phyloP scores from a whole-genome alignment of 1,140 invertebrate genomes.

The Pseudomyrmex pallidus region DNA sequence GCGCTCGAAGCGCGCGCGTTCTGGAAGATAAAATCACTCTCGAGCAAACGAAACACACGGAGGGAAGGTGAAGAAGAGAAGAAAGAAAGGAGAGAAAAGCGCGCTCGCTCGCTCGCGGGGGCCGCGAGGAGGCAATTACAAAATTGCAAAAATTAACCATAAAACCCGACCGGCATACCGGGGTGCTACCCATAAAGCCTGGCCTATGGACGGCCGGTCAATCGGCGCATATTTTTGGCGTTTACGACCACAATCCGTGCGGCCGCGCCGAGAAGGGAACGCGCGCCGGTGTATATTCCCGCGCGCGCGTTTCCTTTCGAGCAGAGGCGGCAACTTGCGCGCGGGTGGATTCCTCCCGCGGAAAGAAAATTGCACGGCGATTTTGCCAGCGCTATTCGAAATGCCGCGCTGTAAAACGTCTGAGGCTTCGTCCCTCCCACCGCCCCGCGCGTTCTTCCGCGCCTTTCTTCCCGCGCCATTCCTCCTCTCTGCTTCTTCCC shows the following conservation, averaged over 20 bases:
- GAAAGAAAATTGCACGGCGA: conserved; percentile 82
- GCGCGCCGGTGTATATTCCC: conserved; percentile 23
- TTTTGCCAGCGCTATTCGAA: conserved; percentile 72
- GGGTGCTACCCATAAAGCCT: conserved; percentile 77
- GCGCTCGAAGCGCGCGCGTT: background rate
- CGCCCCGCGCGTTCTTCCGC: background rate
- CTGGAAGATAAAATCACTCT: background rate
- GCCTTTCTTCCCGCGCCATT: background rate
- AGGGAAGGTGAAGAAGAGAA: background rate
- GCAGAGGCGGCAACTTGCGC: conserved; percentile 27
- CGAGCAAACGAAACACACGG: background rate
- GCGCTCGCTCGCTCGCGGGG: conserved; percentile 51
- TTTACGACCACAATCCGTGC: conserved; percentile 84
- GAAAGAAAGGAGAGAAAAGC: background rate
- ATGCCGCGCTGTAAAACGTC: conserved; percentile 69
- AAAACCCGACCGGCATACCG: conserved; percentile 76
- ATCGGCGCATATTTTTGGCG: conserved; percentile 82
- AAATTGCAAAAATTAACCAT: conserved; percentile 84
- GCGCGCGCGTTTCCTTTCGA: conserved; percentile 49
- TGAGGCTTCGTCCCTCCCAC: background rate
- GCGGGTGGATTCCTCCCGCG: conserved; percentile 62
- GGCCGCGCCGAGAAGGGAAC: conserved; percentile 51
- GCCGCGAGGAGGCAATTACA: conserved; percentile 79
- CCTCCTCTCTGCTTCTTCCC: conserved; percentile 25
- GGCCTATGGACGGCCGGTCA: conserved; percentile 72